phyloP scores from a whole-genome alignment of 2,888 invertebrate species.

The Netelia fuscicornis region DNA sequence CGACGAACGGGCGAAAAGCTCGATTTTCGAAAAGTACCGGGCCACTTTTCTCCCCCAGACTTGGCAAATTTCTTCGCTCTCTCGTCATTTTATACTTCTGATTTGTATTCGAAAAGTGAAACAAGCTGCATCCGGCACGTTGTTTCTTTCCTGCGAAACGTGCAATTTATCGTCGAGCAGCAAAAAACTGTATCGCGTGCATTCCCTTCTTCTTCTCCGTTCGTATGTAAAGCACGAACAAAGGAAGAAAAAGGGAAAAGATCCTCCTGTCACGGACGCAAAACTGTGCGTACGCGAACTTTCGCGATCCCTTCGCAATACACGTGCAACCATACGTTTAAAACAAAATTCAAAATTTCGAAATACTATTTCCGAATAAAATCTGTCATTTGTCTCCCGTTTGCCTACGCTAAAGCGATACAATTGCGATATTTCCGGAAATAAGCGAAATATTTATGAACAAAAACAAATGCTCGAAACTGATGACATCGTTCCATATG shows the following conservation, averaged over 20 bases:
- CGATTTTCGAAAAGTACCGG: background rate
- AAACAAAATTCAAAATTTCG: no score
- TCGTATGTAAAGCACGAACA: background rate
- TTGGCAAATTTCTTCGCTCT: background rate
- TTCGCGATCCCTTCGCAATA: background rate
- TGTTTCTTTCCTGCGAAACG: conserved; percentile 1
- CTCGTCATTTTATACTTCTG: background rate
- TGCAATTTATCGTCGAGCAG: conserved; percentile 5
- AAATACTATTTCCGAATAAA: no score
- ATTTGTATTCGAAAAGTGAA: conserved; percentile 19
- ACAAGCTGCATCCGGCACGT: background rate
- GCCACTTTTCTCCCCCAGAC: background rate
- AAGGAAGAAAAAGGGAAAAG: background rate
- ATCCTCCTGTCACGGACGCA: background rate
- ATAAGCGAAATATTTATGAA: no score
- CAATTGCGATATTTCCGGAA: no score
- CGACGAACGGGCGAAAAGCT: background rate
- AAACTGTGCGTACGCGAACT: background rate
- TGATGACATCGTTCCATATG: no score
- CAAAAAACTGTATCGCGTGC: background rate
- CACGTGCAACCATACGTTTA: background rate
- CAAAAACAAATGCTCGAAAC: no score
- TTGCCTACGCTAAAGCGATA: no score
- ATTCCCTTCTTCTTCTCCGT: background rate
- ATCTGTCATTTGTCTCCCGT: no score